Percentiles rank a stretch among this genome's conserved stretches.
Evolutionary conservation across 2,113 vertebrate genomes (phyloP).

Genomic region (Rhynchopsitta pachyrhyncha): DNA sequence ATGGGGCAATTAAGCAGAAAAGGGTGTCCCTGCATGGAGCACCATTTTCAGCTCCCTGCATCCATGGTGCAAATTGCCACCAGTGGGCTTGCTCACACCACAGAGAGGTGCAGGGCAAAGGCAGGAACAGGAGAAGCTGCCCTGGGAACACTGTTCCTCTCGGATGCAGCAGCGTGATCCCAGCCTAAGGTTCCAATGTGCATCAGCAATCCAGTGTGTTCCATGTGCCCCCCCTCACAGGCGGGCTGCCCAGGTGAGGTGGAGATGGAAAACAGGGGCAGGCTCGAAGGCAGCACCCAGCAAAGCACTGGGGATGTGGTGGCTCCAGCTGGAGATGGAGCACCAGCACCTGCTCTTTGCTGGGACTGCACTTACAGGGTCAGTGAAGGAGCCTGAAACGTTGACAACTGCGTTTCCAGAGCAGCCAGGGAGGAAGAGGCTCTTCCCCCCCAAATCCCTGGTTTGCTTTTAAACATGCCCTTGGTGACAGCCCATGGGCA

Average conservation of each 20-base stretch:
- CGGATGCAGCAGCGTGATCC: neutral
- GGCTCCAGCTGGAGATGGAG: neutral
- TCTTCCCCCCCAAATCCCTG: neutral
- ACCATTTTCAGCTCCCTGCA: neutral
- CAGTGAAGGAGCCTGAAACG: rapidly evolving
- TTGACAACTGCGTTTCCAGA: neutral
- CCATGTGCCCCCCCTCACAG: no score
- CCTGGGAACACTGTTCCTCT: neutral
- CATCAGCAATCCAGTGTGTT: neutral
- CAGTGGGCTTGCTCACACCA: rapidly evolving
- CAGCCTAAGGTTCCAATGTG: neutral
- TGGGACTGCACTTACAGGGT: neutral
- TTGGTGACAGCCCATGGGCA: neutral
- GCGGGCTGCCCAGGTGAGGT: neutral
- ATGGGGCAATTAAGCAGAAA: neutral
- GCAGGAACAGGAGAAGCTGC: neutral
- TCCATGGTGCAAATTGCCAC: rapidly evolving
- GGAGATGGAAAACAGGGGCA: neutral
- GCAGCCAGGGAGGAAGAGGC: neutral
- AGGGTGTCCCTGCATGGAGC: neutral
- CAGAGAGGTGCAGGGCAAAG: neutral
- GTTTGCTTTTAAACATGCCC: neutral
- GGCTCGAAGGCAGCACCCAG: neutral
- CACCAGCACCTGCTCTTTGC: neutral
- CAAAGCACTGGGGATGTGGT: neutral